Base-by-base conservation (phyloP, 1,140 invertebrate species). In the Atta colombica region DNA sequence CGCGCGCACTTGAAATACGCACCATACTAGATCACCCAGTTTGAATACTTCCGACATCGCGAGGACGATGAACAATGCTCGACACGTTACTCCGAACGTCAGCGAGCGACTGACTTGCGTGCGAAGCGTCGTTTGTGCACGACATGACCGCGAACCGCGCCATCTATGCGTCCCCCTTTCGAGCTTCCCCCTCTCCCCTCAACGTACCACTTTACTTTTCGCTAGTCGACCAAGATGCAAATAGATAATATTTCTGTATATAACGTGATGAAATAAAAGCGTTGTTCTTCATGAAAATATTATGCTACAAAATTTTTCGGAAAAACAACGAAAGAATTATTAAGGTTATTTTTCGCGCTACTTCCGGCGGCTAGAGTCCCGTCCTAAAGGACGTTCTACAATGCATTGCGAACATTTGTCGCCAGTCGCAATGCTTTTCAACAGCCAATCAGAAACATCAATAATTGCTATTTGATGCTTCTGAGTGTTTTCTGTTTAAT, bases 21-120 rank as follows among this genome's bases (percentile, higher is more conserved):
- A 97, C 97, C 97, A 97, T 80, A 98, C 97, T 88, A 97, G 94
- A 96, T 97, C 97, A 87, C 97, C 97, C 88, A 97, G 95, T 96
- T 97, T 97, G 91, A 96, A 97, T 91, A 96, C 95, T 86, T 96
- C 96, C 89, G 96, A 95, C 97, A 97, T 97, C 35, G 86, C 71
- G 58, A 18, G 35, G 25, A 81, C 68, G 25, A 84, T 18, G 88
- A 12, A 25, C 14, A 3, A n/a, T 21, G 1, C 12, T 58, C 49
- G 72, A 87, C 60, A 7, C 55, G 12, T 72, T 55, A n/a, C 69
- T 72, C n/a, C 66, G 85, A 74, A 93, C 93, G 92, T 94, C 94
- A 92, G 91, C 92, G 92, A 94, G 92, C 94, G 90, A 95, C 95
- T 95, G 93, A 92, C 90, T 93, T 88, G 87, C 82, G 82, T 91